Base-by-base conservation (phyloP, 2,888 invertebrate genomes). In the Drosophila sordidapex region DNA sequence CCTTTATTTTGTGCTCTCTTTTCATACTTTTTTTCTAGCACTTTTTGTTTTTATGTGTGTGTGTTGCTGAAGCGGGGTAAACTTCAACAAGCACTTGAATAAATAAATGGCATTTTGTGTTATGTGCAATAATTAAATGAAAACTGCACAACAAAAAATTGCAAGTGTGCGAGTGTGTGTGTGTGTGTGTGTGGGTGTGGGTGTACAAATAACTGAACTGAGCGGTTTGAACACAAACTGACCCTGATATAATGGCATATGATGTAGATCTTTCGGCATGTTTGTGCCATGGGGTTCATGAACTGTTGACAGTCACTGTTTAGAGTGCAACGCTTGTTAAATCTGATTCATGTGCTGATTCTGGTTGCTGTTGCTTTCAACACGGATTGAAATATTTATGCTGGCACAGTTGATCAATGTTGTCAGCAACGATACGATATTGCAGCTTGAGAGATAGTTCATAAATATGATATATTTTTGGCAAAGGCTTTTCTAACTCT, bases 71-170 rank as follows among this genome's bases (percentile, higher is more conserved):
- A 78, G 66, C 72, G 76, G 65, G 71, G 70, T 72, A 81, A 81
- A 79, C 86, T 85, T 88, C 71, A 88, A 77, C 88, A 81, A 88
- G 81, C 83, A 81, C 87, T 86, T 85, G 83, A 79, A 85, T 79
- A 85, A 88, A 86, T 86, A 83, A 86, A 88, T 83, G 79, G 88
- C 76, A 87, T 87, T 84, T 85, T 67, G 85, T 83, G 83, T 84
- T 87, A 84, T 84, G 83, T 81, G 86, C 88, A 84, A 87, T 84
- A 84, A 84, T 84, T 87, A 84, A 84, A 84, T 84, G 83, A 81
- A 84, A 84, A 84, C 85, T 84, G 83, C 81, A 86, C 81, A 85
- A 87, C 81, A 33, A 33, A 31, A 87, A 87, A 85, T 85, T 81
- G 27, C 5, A 25, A n/a, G n/a, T 29, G 52, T 46, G 36, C 15